Evolutionary conservation across 2,113 vertebrate genomes (phyloP), one percentile per base, ranked within the genome.

Genomic region (Eudorcas thomsonii): DNA sequence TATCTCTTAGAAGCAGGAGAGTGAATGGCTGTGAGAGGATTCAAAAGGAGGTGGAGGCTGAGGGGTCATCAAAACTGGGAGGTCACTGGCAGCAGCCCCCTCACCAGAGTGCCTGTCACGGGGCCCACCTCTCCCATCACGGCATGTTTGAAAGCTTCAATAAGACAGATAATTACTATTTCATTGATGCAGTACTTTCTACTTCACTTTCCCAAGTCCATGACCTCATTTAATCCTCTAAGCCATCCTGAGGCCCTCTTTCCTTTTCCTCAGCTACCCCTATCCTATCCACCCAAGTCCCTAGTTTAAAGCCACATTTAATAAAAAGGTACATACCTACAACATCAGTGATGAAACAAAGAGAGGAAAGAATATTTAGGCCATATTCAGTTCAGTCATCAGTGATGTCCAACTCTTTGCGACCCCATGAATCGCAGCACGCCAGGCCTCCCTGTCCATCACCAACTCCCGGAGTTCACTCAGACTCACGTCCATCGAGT

Each of bases 1-100:
- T 59, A 88, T 48, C 43, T 62, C 94, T 96, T 71, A 94, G n/a
- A 45, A 90, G 43, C 45, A 33, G 4, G 25, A 54, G 11, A 55
- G 78, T 50, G 60, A 80, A 87, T 17, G 5, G 11, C 30, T 33
- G 33, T 4, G 48, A 59, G 45, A 39, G 33, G 12, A 67, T 23
- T 81, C 60, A 54, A 52, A 19, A 39, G 10, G 2, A 1, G 12
- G 2, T 19, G 2, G 16, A 19, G 21, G 28, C 45, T 36, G 0
- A 13, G 33, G 6, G 11, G 33, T 30, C 26, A 1, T 64, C 81
- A 78, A 57, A 95, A 54, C 59, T 77, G 36, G 9, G n/a, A 57
- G 13, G 30, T 26, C 25, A 91, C 19, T 15, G 8, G 39, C 7
- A 55, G 30, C 36, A 55, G 71, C 45, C 39, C n/a, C 30, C 55